phyloP scores from a whole-genome alignment of 2,113 vertebrate species.

The Eptatretus burgeri region DNA sequence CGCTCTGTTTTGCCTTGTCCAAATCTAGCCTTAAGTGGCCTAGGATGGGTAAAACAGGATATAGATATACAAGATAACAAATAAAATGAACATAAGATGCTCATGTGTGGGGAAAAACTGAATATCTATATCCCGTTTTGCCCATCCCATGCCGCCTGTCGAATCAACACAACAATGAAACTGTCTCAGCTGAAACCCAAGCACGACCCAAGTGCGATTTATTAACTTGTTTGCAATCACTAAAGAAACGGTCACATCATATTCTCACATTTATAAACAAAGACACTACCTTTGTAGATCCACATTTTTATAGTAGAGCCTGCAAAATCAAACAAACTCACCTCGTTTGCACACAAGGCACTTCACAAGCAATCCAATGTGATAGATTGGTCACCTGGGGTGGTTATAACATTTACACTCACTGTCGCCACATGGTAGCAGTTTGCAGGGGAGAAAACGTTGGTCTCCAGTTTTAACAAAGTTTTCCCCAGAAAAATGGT shows the following conservation, averaged over 20 bases:
- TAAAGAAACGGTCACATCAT: not conserved
- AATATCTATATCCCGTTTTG: not conserved
- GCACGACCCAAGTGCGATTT: not conserved
- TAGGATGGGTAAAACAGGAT: too few species aligned
- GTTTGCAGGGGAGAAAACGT: conserved; percentile 1
- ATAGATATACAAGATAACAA: too few species aligned
- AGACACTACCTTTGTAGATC: not conserved
- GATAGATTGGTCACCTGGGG: not conserved
- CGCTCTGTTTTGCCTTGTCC: too few species aligned
- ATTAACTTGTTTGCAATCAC: not conserved
- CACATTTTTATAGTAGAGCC: not conserved
- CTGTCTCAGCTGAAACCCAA: not conserved
- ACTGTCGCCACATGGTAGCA: not conserved
- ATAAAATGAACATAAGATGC: too few species aligned
- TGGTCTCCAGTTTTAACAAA: not conserved
- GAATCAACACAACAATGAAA: not conserved
- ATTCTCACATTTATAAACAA: conserved; percentile 1
- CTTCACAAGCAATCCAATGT: not conserved
- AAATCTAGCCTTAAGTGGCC: too few species aligned
- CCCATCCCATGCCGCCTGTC: not conserved
- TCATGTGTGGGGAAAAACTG: too few species aligned
- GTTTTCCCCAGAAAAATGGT: not conserved
- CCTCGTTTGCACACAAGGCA: conserved; percentile 3
- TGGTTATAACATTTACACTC: not conserved
- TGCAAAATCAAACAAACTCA: not conserved